Conservation (phyloP, 2,113 vertebrate species). For the Cynoglossus semilaevis region DNA sequence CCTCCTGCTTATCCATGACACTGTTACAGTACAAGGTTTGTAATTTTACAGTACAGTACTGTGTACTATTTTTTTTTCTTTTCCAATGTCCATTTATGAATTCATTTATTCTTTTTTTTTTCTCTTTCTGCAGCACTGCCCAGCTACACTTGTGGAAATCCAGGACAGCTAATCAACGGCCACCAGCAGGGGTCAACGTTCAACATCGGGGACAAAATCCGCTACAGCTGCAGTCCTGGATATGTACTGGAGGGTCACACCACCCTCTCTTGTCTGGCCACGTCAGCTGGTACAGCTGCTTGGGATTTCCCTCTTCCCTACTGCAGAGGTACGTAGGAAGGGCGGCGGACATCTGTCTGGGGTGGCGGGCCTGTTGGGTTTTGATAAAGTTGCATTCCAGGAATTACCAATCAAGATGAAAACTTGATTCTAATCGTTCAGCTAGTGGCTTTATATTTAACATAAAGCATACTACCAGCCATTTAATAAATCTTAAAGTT, state of each 20-base stretch:
- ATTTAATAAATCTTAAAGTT: no score
- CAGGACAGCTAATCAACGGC: conserved; percentile 89
- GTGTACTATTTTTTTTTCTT: no score
- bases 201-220: conserved; percentile 94
- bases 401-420: no score
- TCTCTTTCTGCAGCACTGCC: conserved; percentile 82
- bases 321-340: conserved; percentile 84
- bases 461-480: no score
- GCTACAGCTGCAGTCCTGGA: conserved; percentile 91
- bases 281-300: conserved; percentile 81
- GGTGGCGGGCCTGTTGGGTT: neutral
- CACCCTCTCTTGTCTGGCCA: conserved; percentile 88
- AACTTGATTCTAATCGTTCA: no score
- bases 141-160: conserved; percentile 95
- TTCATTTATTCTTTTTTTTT: neutral
- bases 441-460: no score
- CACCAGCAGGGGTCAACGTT: conserved; percentile 92
- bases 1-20: no score
- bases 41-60: no score
- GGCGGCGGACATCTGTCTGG: neutral
- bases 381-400: no score
- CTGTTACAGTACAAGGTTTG: no score
- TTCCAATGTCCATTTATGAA: no score
- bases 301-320: conserved; percentile 98
- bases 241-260: conserved; percentile 95